phyloP scores from a whole-genome alignment of 2,113 vertebrate species.

The Meriones unguiculatus region DNA sequence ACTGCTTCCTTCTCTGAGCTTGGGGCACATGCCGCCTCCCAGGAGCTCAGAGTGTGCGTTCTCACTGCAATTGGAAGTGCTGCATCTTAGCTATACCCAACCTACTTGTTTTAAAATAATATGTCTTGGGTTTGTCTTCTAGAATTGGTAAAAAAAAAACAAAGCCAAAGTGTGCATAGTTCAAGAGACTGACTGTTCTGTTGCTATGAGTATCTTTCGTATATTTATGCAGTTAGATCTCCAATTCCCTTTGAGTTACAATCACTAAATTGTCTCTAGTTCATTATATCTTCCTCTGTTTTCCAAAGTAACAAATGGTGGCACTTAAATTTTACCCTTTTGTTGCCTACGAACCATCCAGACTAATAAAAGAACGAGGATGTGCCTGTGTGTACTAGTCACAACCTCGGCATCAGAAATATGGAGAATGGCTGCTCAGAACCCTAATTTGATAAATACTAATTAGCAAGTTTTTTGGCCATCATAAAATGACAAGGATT shows the following conservation, averaged over 20 bases:
- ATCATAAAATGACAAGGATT: neutral
- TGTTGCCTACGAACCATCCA: neutral
- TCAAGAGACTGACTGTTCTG: neutral
- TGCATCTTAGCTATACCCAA: neutral
- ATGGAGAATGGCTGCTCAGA: neutral
- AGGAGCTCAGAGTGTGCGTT: neutral
- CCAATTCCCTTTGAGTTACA: neutral
- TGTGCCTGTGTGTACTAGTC: neutral
- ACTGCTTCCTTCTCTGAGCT: neutral
- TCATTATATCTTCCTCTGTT: neutral
- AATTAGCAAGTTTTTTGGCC: slow-evolving; percentile 31
- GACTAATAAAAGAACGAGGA: neutral
- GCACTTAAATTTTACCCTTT: neutral
- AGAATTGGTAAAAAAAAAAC: neutral
- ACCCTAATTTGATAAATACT: neutral
- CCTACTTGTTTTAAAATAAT: neutral
- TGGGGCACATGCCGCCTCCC: neutral
- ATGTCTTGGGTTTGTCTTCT: neutral
- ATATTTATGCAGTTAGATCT: neutral
- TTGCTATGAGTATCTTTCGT: neutral
- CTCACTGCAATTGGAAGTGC: neutral
- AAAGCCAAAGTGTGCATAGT: neutral
- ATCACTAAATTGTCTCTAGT: neutral
- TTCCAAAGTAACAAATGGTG: neutral
- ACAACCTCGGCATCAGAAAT: neutral